Conservation (phyloP, 53 echinoderm and acorn worm species). For the Paelopatides confundens region DNA sequence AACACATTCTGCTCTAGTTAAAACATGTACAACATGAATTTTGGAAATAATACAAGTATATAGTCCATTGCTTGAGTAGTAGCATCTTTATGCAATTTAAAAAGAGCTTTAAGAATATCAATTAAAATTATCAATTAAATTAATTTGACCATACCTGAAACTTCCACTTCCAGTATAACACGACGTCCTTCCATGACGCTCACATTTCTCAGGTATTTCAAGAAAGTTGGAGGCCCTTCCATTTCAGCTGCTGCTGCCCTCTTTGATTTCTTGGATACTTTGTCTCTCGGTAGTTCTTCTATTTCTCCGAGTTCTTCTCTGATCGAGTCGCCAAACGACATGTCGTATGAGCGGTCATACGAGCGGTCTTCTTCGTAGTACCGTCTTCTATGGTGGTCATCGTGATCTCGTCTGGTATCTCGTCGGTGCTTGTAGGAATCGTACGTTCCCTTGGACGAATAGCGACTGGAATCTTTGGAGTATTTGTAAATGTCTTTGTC, state of each 20-base stretch:
- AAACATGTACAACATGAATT: too few relatives aligned
- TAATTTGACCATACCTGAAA: constrained; percentile 66
- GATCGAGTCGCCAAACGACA: constrained; percentile 38
- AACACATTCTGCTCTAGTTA: too few relatives aligned
- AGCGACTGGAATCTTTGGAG: constrained; percentile 23
- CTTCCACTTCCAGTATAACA: constrained; percentile 86
- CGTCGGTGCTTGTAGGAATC: background rate
- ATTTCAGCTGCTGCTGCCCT: constrained; percentile 68
- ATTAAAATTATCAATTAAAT: too few relatives aligned
- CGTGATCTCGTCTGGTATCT: constrained; percentile 2
- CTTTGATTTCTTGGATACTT: constrained; percentile 59
- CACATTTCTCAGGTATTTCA: constrained; percentile 69
- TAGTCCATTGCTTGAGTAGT: too few relatives aligned
- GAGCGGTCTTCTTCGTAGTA: constrained; percentile 8
- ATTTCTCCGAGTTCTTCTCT: constrained; percentile 44
- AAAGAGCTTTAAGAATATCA: too few relatives aligned
- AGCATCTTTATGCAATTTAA: too few relatives aligned
- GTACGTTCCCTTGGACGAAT: background rate
- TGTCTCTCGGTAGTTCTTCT: constrained; percentile 56
- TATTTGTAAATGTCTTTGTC: background rate
- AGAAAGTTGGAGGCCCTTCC: constrained; percentile 81
- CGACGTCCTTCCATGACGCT: constrained; percentile 90
- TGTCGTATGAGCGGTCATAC: constrained; percentile 28
- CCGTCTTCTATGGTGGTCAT: background rate
- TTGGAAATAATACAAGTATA: too few relatives aligned